Percentiles rank a stretch among this genome's conserved stretches.
These are phyloP conservation scores for Lycaon pictus DNA, from an alignment of 2,113 vertebrate genomes.

Conservation along the genomic window DNA sequence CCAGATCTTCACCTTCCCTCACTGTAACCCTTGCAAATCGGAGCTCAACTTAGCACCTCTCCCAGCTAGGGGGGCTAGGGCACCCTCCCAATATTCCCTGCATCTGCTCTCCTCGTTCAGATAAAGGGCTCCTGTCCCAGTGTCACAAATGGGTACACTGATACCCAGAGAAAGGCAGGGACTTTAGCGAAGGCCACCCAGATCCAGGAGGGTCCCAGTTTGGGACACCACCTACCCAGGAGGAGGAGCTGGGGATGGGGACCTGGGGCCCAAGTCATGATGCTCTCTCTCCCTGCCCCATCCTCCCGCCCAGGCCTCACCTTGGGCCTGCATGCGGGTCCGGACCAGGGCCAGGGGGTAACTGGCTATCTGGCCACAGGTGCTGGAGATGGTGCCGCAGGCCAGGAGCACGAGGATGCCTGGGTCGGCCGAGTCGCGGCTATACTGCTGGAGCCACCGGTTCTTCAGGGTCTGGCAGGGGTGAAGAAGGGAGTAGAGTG, in stretches of 20 bases:
- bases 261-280: neutral
- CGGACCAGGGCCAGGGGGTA: constrained; percentile 94
- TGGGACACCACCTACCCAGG: neutral
- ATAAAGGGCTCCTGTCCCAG: neutral
- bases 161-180: neutral
- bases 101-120: neutral
- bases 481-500: neutral
- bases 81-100: fast-evolving
- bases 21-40: neutral
- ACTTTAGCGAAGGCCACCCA: neutral
- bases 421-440: constrained; percentile 86
- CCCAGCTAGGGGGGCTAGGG: neutral
- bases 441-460: constrained; percentile 91
- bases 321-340: constrained; percentile 96
- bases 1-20: neutral
- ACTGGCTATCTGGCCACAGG: constrained; percentile 94
- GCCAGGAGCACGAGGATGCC: constrained; percentile 92
- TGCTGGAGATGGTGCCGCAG: constrained; percentile 93
- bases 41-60: neutral
- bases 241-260: neutral
- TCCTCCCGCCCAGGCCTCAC: constrained; percentile 82
- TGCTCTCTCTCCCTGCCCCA: neutral
- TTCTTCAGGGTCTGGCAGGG: constrained; percentile 91
- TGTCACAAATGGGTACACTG: neutral
- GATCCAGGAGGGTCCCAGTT: neutral